Conservation (phyloP, 2,113 vertebrate species). For the Equus przewalskii region DNA sequence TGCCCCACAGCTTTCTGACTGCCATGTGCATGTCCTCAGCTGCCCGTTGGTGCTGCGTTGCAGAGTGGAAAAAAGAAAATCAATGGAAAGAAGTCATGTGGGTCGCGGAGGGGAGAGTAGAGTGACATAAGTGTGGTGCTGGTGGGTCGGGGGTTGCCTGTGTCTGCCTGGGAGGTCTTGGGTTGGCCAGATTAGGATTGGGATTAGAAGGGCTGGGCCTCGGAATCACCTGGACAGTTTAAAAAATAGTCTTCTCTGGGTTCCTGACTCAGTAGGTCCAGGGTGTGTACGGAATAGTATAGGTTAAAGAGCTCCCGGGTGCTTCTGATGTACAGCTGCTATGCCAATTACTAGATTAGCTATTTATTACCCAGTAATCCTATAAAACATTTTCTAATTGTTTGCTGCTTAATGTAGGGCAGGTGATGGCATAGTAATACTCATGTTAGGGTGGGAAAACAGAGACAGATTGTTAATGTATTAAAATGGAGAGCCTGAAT, state of each 20-base stretch:
- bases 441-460: constrained; percentile 32
- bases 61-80: neutral
- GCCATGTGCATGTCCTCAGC: neutral
- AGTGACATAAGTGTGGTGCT: neutral
- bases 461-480: constrained; percentile 9
- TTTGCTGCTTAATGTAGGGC: neutral
- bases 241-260: neutral
- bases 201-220: neutral
- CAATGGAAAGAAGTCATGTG: neutral
- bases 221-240: neutral
- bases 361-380: neutral
- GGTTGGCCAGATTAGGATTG: neutral
- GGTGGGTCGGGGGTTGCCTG: neutral
- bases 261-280: neutral
- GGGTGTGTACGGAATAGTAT: neutral
- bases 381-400: constrained; percentile 23
- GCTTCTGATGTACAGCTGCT: neutral
- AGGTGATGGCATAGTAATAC: neutral
- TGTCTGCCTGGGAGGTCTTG: neutral
- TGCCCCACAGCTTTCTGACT: neutral
- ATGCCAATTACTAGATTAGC: constrained; percentile 44
- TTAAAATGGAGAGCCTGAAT: constrained; percentile 46
- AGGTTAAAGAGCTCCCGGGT: neutral
- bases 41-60: neutral
- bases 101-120: neutral